A percentile compares a stretch with the other conserved stretches of the same genome.
Evolutionary conservation across 2,797 vertebrate species (phyloP).

Genomic region (Neopelma chrysocephalum): DNA sequence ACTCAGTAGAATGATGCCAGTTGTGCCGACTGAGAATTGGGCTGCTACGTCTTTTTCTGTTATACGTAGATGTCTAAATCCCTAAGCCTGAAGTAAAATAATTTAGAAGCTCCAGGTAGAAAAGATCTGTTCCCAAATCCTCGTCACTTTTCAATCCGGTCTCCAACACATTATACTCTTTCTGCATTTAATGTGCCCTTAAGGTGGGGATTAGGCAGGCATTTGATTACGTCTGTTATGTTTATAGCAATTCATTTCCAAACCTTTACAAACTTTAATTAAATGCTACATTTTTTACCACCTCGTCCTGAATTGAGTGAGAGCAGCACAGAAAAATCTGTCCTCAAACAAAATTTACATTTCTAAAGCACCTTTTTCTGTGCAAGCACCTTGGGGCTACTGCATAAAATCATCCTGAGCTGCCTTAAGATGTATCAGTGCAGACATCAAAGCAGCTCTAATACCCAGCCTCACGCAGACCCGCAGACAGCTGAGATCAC

Average conservation of each 20-base stretch:
- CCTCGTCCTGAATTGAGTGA: not conserved
- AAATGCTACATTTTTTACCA: conserved; percentile 37
- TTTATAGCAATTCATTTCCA: conserved; percentile 48
- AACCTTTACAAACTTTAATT: conserved; percentile 59
- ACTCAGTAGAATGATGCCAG: not conserved
- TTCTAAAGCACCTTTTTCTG: conserved; percentile 45
- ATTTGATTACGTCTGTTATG: conserved; percentile 59
- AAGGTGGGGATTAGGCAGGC: conserved; percentile 54
- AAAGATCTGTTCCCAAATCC: conserved; percentile 35
- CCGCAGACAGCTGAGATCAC: conserved; percentile 39
- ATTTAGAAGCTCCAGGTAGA: conserved; percentile 41
- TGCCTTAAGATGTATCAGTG: conserved; percentile 52
- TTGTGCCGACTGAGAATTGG: not conserved
- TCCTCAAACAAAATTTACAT: conserved; percentile 53
- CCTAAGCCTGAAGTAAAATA: conserved; percentile 39
- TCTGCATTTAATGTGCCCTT: conserved; percentile 35
- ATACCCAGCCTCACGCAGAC: conserved; percentile 48
- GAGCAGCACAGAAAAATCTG: conserved; percentile 33
- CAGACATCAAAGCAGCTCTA: conserved; percentile 66
- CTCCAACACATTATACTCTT: not conserved
- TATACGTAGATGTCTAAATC: conserved; percentile 23
- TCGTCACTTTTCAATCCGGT: not conserved
- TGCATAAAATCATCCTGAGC: conserved; percentile 38
- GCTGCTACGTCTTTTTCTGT: not conserved
- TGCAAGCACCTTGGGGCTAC: conserved; percentile 43